Conservation (phyloP, 2,888 invertebrate species). For the Temnothorax unifasciatus region DNA sequence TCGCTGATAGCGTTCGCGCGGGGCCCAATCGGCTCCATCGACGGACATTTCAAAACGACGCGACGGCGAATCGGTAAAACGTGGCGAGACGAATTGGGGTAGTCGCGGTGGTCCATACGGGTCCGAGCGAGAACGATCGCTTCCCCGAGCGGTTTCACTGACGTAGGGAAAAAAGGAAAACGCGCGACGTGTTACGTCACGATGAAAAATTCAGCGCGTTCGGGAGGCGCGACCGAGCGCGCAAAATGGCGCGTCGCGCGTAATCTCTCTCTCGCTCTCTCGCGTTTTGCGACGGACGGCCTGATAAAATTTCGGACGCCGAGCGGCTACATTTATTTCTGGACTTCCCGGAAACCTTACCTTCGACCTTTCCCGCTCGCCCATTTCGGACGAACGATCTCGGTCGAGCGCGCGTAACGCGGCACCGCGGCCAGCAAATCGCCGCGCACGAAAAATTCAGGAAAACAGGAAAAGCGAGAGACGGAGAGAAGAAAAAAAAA, state of each 20-base stretch:
- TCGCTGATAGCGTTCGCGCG: slow-evolving; percentile 14
- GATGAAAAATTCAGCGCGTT: slow-evolving; percentile 21
- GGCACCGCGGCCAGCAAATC: background rate
- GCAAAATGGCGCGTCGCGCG: slow-evolving; percentile 39
- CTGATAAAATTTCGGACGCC: background rate
- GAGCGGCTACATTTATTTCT: slow-evolving; percentile 16
- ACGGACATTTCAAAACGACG: background rate
- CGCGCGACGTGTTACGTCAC: slow-evolving; percentile 55
- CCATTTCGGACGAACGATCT: background rate
- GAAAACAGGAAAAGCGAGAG: no score
- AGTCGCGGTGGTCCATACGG: background rate
- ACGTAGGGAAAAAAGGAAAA: background rate
- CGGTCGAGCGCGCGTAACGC: background rate
- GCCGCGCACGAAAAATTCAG: no score
- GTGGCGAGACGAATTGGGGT: background rate
- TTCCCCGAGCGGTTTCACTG: background rate
- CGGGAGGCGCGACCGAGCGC: background rate
- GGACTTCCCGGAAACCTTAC: slow-evolving; percentile 19
- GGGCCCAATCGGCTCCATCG: background rate
- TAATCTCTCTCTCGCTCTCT: background rate
- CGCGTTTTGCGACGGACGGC: background rate
- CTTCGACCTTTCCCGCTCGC: slow-evolving; percentile 2
- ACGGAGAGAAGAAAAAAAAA: background rate
- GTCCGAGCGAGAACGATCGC: background rate
- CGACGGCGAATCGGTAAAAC: background rate